Conservation (phyloP, 2,113 vertebrate genomes). For the Conger conger region DNA sequence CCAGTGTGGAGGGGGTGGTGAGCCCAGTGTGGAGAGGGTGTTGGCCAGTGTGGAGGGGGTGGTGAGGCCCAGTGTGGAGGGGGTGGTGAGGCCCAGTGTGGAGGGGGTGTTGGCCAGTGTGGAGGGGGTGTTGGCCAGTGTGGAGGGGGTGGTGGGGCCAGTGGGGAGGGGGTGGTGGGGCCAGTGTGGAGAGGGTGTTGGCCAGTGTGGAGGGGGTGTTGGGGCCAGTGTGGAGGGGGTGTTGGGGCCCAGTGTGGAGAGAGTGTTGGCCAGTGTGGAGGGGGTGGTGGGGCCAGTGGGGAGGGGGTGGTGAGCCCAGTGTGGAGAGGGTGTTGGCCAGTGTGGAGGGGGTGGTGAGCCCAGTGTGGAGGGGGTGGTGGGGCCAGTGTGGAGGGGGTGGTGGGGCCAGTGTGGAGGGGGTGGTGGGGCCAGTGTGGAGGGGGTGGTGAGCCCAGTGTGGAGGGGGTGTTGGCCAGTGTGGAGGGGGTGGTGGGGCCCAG, state of each 20-base stretch:
- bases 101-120: background rate
- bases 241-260: background rate
- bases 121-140: slow-evolving; percentile 13
- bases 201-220: background rate
- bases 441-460: background rate
- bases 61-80: background rate
- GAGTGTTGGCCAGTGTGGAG: no score
- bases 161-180: background rate
- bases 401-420: background rate
- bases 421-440: background rate
- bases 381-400: no score
- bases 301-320: background rate
- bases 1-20: slow-evolving; percentile 1
- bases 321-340: slow-evolving; percentile 10
- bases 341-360: background rate
- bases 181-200: no score
- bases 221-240: background rate
- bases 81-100: no score
- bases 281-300: slow-evolving; percentile 11
- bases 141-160: background rate
- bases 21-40: no score
- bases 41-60: background rate
- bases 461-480: no score
- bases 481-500: slow-evolving; percentile 6
- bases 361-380: background rate